A percentile compares a stretch with the other conserved stretches of the same genome.
phyloP scores from a whole-genome alignment of 2,113 vertebrate genomes.

The Bucco capensis region DNA sequence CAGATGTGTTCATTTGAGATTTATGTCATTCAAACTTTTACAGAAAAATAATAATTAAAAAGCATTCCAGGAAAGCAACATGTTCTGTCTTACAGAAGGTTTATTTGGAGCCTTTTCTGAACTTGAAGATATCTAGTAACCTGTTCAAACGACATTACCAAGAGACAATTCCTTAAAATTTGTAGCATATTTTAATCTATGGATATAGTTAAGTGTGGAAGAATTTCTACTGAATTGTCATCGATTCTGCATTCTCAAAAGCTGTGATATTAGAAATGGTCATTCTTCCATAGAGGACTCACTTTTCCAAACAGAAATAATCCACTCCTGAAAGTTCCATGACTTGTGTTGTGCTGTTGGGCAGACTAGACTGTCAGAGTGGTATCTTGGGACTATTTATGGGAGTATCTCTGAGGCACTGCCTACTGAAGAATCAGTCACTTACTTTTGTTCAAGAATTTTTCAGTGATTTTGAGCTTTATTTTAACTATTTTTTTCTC shows the following conservation, averaged over 20 bases:
- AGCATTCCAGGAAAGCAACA: neutral
- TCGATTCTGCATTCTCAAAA: neutral
- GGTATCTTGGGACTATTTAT: neutral
- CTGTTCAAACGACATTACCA: neutral
- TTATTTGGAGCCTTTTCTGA: neutral
- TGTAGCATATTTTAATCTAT: neutral
- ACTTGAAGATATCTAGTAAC: neutral
- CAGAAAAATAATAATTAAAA: neutral
- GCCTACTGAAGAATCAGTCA: neutral
- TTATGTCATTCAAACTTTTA: neutral
- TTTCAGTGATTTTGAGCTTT: neutral
- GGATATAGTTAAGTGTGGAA: neutral
- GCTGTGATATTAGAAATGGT: neutral
- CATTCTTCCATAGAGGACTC: neutral
- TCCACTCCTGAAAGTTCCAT: rapidly evolving
- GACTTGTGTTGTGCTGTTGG: neutral
- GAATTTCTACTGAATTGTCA: neutral
- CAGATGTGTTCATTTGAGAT: neutral
- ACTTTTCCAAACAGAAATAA: neutral
- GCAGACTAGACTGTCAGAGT: neutral
- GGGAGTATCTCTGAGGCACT: neutral
- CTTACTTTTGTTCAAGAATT: neutral
- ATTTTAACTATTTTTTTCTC: neutral
- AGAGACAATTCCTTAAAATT: neutral
- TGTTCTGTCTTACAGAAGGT: neutral